Percentiles rank a stretch among this genome's conserved stretches.
Conservation (phyloP, 2,888 invertebrate species). For the Cacoxenus indagator region DNA sequence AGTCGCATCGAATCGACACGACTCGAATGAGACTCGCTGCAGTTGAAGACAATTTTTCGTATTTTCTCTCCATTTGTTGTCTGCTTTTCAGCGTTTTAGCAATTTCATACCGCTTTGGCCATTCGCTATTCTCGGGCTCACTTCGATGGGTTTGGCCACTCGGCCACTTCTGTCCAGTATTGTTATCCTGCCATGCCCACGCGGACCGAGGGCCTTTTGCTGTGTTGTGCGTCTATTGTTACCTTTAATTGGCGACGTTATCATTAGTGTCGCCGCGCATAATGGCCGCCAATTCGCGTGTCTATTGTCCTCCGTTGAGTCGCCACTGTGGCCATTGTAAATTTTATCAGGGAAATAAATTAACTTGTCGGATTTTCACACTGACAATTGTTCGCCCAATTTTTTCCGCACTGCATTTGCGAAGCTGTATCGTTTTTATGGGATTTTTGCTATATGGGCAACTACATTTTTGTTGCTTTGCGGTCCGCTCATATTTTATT, state of each 20-base stretch:
- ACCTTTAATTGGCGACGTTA: slow-evolving; percentile 58
- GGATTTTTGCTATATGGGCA: not conserved
- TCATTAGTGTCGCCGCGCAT: slow-evolving; percentile 21
- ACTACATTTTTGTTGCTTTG: not conserved
- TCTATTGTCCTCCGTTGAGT: slow-evolving; percentile 36
- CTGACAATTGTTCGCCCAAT: slow-evolving; percentile 47
- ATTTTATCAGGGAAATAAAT: slow-evolving; percentile 54
- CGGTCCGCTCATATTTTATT: slow-evolving; percentile 46
- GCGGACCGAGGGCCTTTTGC: slow-evolving; percentile 27
- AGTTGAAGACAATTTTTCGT: not conserved
- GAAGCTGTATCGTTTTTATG: not conserved
- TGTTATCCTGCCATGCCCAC: slow-evolving; percentile 31
- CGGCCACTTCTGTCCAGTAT: not conserved
- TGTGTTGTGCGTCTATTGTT: slow-evolving; percentile 48
- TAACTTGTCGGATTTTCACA: slow-evolving; percentile 55
- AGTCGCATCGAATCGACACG: not conserved
- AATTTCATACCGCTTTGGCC: not conserved
- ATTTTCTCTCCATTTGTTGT: not conserved
- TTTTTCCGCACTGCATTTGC: slow-evolving; percentile 19
- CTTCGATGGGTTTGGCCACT: not conserved
- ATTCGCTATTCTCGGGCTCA: not conserved
- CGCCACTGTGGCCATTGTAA: slow-evolving; percentile 19
- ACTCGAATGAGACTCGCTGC: not conserved
- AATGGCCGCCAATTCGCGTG: slow-evolving; percentile 4
- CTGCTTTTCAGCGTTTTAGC: not conserved